Base-by-base conservation (phyloP, 2,888 invertebrate genomes). In the Morpho achilles region DNA sequence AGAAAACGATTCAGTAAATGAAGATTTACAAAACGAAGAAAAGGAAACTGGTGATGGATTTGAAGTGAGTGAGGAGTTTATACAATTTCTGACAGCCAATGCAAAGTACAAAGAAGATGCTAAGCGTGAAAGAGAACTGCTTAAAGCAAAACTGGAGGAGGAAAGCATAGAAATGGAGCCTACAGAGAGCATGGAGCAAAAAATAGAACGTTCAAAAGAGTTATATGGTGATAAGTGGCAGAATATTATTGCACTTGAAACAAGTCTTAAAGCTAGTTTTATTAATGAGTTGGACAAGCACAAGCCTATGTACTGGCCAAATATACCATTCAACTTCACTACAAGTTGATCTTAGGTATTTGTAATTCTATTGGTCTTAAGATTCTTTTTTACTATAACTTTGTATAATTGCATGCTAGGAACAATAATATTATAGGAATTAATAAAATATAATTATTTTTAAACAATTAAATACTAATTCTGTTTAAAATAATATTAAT, bases 171-270 rank as follows among this genome's bases (percentile, higher is more conserved):
- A 69, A 58, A 65, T 72, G 23, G 73, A 74, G 5, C 75, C 79
- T 9, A 72, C 62, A 32, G 77, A 71, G 53, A 69, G 60, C 32
- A 52, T 57, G 5, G 76, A 76, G 63, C 74, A 78, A 10, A 75
- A 76, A 6, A 77, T 79, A 51, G 79, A 87, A 54, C 80, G 83
- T 65, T 86, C 92, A 65, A 82, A 87, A 66, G 77, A 84, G 59
- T 75, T 95, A 16, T 96, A 96, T 77, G 95, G 95, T 0, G 82
- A 91, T 43, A 85, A 91, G 9, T 93, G 94, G 74, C 87, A 93
- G 23, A 93, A 89, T 75, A 93, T 96, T 69, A 91, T 93, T 64
- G 95, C 94, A 0, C 92, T 95, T 91, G 96, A 96, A 87, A 94
- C 94, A 63, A 93, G 94, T 0, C 74, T 95, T 62, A 92, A 94